Evolutionary conservation across 2,888 invertebrate species (phyloP).

Genomic region (Matsumyia berberina): DNA sequence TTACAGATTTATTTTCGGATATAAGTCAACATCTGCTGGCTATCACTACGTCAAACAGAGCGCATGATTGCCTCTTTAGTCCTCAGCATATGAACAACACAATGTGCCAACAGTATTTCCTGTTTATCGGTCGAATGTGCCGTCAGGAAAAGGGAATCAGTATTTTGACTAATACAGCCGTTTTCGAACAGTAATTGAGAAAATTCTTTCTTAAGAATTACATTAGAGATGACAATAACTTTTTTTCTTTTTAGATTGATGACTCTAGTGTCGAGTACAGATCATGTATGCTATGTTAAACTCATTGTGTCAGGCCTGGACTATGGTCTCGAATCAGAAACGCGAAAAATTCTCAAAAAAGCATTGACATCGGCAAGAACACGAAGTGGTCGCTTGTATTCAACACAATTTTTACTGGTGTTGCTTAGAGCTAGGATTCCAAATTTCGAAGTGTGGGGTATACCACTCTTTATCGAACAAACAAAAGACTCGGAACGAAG

Average conservation of each 20-base stretch:
- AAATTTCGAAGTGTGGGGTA: conserved; percentile 93
- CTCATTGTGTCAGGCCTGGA: conserved; percentile 96
- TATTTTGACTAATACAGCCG: conserved; percentile 89
- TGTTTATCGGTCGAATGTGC: conserved; percentile 95
- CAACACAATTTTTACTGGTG: conserved; percentile 95
- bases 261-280: conserved; percentile 91
- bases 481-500: conserved; percentile 92
- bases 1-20: conserved; percentile 92
- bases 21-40: conserved; percentile 90
- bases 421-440: conserved; percentile 90
- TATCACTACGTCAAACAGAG: conserved; percentile 89
- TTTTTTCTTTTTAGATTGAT: conserved; percentile 86
- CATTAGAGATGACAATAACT: conserved; percentile 1
- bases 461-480: conserved; percentile 93
- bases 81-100: conserved; percentile 95
- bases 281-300: conserved; percentile 96
- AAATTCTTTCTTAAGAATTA: background rate
- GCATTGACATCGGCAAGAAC: conserved; percentile 84
- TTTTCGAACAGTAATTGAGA: conserved; percentile 89
- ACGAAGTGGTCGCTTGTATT: conserved; percentile 89
- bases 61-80: conserved; percentile 94
- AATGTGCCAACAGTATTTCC: conserved; percentile 97
- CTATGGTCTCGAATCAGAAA: conserved; percentile 90
- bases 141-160: conserved; percentile 88
- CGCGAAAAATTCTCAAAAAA: conserved; percentile 87